Conservation (phyloP, 2,113 vertebrate species). For the Macrotus californicus region DNA sequence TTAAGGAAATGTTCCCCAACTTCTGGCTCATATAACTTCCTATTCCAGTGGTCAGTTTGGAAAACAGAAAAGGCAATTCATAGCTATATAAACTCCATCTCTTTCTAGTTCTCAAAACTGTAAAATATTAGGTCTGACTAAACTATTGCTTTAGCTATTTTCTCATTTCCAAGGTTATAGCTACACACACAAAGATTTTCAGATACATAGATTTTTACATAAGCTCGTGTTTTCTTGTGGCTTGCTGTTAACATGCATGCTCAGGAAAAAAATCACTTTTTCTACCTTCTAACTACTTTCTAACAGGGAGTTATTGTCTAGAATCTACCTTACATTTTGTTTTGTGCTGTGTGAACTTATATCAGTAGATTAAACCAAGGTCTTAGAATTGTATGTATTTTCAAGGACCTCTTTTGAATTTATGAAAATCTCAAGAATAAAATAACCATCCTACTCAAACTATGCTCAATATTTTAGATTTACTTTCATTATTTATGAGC, state of each 20-base stretch:
- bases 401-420: neutral
- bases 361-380: neutral
- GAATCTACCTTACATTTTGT: neutral
- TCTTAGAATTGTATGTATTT: neutral
- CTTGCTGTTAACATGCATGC: neutral
- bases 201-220: neutral
- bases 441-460: neutral
- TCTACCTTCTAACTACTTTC: neutral
- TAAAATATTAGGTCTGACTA: neutral
- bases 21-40: neutral
- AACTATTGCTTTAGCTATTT: neutral
- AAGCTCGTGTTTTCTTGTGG: neutral
- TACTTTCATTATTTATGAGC: neutral
- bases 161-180: neutral
- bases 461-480: neutral
- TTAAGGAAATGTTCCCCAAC: neutral
- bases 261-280: neutral
- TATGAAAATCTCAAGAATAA: neutral
- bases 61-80: neutral
- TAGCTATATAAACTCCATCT: neutral
- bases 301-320: neutral
- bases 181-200: neutral
- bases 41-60: neutral
- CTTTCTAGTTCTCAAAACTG: neutral
- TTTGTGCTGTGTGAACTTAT: neutral